phyloP scores from a whole-genome alignment of 1,140 invertebrate genomes.

The Trichonephila clavipes region DNA sequence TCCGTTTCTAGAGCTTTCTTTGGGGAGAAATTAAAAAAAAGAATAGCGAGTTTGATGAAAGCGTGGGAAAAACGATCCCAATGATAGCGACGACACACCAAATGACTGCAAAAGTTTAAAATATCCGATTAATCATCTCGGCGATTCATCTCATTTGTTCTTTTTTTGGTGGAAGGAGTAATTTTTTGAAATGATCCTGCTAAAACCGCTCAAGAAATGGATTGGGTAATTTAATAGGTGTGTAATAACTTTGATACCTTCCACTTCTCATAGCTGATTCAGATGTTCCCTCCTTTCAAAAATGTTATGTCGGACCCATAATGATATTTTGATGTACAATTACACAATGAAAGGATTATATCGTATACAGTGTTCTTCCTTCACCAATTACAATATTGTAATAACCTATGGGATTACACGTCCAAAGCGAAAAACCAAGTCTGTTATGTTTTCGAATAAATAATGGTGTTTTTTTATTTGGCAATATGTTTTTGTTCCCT shows the following conservation, averaged over 20 bases:
- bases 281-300: too few species aligned
- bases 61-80: background rate
- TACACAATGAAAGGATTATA: too few species aligned
- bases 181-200: background rate
- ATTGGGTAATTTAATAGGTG: background rate
- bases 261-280: background rate
- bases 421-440: background rate
- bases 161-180: background rate
- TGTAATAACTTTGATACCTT: background rate
- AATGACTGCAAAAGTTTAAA: background rate
- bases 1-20: background rate
- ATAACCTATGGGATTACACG: background rate
- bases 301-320: too few species aligned
- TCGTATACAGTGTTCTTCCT: background rate
- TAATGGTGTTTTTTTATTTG: background rate
- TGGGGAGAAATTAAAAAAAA: background rate
- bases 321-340: too few species aligned
- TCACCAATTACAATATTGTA: background rate
- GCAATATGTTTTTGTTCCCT: conserved; percentile 15
- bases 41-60: background rate
- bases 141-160: background rate
- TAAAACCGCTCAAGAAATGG: background rate
- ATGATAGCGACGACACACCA: background rate
- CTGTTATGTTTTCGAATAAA: background rate
- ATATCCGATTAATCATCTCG: conserved; percentile 3